These are phyloP conservation scores for Rhombomys opimus DNA, from an alignment of 2,113 vertebrate species.

Conservation along the genomic window DNA sequence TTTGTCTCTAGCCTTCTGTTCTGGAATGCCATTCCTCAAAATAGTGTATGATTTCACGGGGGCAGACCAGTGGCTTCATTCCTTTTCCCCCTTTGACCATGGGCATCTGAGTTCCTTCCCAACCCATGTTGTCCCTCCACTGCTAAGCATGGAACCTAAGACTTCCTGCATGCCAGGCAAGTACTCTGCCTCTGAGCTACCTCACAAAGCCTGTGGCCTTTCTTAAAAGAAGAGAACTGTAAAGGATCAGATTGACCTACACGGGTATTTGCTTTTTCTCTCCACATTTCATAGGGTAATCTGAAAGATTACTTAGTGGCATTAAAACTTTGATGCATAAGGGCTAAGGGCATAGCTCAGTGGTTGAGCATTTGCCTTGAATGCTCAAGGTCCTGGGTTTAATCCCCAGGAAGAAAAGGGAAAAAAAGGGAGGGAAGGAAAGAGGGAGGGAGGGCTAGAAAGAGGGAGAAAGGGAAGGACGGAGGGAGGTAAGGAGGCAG, in stretches of 20 bases:
- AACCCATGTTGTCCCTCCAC: neutral
- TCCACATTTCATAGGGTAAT: neutral
- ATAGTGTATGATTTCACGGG: neutral
- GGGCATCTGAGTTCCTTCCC: neutral
- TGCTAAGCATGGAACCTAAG: neutral
- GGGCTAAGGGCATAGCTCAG: neutral
- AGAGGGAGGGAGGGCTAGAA: neutral
- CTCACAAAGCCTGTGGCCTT: neutral
- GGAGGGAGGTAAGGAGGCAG: no score
- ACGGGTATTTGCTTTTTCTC: neutral
- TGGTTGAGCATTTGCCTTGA: neutral
- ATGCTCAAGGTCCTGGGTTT: neutral
- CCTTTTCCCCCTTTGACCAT: neutral
- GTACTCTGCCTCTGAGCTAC: neutral
- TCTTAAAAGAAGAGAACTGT: neutral
- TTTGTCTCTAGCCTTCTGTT: constrained; percentile 51
- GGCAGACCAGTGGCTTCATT: neutral
- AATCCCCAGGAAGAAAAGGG: neutral
- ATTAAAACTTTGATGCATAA: neutral
- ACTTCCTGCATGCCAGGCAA: no score
- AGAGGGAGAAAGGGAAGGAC: no score
- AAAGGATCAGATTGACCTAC: neutral
- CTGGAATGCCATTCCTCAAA: constrained; percentile 58
- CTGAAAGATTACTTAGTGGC: neutral
- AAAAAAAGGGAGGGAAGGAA: neutral